These are phyloP conservation scores for Carlito syrichta DNA, from an alignment of 2,113 vertebrate genomes.

Conservation along the genomic window DNA sequence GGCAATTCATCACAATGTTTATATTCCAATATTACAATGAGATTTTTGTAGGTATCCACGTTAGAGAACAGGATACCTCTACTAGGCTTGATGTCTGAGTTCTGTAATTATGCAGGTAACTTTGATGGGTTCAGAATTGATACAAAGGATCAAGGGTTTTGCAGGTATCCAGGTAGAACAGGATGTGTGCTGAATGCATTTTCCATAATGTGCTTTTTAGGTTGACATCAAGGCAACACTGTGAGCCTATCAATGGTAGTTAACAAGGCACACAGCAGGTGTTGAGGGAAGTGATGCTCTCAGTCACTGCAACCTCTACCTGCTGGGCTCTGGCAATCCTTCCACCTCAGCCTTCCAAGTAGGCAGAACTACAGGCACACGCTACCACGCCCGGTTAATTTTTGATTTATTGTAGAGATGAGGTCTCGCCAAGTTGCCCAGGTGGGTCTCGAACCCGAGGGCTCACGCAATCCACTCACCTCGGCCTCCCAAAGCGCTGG, in stretches of 20 bases:
- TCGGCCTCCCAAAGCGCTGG: too few species aligned
- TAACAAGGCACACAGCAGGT: rapidly evolving
- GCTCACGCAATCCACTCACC: too few species aligned
- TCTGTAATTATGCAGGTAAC: neutral
- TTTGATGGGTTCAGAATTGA: neutral
- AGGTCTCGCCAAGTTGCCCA: too few species aligned
- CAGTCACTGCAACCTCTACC: too few species aligned
- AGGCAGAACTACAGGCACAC: too few species aligned
- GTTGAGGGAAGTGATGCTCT: neutral
- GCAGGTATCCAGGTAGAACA: neutral
- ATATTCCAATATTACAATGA: neutral
- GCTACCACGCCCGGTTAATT: too few species aligned
- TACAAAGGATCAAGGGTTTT: neutral
- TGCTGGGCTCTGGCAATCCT: too few species aligned
- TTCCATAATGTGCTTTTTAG: neutral
- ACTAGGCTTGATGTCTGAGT: neutral
- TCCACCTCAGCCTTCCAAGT: too few species aligned
- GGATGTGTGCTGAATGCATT: neutral
- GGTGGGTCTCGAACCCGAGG: too few species aligned
- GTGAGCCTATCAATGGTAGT: neutral
- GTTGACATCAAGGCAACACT: neutral
- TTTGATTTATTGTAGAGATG: too few species aligned
- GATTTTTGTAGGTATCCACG: neutral
- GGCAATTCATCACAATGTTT: neutral
- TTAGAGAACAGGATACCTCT: neutral